Evolutionary conservation across 2,888 invertebrate species (phyloP).

Genomic region (Epicampocera succincta): DNA sequence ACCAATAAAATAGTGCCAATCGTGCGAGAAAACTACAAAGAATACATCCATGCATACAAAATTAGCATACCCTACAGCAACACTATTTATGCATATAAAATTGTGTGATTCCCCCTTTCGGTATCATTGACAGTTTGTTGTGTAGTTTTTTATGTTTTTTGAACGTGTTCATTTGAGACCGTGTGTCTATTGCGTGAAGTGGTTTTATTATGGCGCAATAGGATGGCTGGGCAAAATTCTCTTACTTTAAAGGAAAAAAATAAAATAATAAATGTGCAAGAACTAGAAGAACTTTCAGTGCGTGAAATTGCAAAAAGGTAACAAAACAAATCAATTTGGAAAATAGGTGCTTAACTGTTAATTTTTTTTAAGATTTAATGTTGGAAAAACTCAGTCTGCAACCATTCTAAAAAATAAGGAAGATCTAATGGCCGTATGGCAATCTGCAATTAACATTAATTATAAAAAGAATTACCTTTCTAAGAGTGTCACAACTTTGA

Average conservation of each 20-base stretch:
- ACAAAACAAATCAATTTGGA: background rate
- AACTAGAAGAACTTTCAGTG: background rate
- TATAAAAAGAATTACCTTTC: too few relatives aligned
- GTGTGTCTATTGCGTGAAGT: too few relatives aligned
- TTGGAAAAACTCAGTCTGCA: conserved; percentile 5
- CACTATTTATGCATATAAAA: too few relatives aligned
- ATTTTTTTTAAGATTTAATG: conserved; percentile 13
- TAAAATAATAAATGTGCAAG: background rate
- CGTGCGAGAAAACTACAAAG: background rate
- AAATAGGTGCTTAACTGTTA: background rate
- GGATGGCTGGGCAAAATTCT: too few relatives aligned
- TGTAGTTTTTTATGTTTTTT: too few relatives aligned
- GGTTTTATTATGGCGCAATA: too few relatives aligned
- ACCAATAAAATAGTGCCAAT: background rate
- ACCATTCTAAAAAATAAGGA: background rate
- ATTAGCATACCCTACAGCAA: conserved; percentile 74
- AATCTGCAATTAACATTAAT: too few relatives aligned
- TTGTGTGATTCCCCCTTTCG: too few relatives aligned
- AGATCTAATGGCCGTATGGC: background rate
- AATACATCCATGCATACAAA: conserved; percentile 28
- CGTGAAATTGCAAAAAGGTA: conserved; percentile 8
- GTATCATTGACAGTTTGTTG: too few relatives aligned
- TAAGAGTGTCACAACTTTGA: too few relatives aligned
- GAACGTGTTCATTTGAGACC: too few relatives aligned
- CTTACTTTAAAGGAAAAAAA: too few relatives aligned